These are phyloP conservation scores for Lepidocolaptes lacrymiger DNA, from an alignment of 2,797 vertebrate genomes.

Conservation along the genomic window DNA sequence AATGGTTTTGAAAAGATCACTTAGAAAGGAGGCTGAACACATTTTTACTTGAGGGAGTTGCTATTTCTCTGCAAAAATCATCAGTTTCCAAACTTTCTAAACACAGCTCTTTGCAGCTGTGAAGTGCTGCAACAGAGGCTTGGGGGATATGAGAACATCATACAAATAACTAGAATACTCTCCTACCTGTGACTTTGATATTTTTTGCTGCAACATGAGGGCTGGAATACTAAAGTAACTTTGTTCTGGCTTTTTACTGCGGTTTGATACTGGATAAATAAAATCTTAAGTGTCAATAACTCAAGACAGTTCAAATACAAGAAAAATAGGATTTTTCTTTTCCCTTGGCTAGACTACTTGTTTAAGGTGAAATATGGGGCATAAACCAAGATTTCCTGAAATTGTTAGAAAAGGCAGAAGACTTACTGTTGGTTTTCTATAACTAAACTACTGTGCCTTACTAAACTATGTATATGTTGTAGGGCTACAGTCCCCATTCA, in stretches of 20 bases:
- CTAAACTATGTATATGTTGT: background rate
- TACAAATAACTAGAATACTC: background rate
- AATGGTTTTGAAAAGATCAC: background rate
- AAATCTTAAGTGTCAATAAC: background rate
- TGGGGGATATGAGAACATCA: background rate
- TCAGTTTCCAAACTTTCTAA: background rate
- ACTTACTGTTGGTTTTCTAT: background rate
- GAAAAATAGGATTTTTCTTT: background rate
- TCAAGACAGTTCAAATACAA: background rate
- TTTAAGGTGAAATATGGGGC: background rate
- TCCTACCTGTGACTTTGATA: background rate
- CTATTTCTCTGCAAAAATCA: background rate
- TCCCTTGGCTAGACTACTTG: background rate
- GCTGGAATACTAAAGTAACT: background rate
- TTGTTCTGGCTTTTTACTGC: conserved; percentile 3
- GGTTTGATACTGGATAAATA: background rate
- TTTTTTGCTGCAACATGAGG: background rate
- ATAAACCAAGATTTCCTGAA: background rate
- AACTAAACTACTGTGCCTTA: background rate
- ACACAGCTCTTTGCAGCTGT: background rate
- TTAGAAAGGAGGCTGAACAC: background rate
- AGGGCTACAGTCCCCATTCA: background rate
- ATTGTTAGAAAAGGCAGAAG: background rate
- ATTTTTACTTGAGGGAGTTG: background rate
- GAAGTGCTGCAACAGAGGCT: background rate